These are phyloP conservation scores for Eleginops maclovinus DNA, from an alignment of 2,113 vertebrate genomes.

Conservation along the genomic window DNA sequence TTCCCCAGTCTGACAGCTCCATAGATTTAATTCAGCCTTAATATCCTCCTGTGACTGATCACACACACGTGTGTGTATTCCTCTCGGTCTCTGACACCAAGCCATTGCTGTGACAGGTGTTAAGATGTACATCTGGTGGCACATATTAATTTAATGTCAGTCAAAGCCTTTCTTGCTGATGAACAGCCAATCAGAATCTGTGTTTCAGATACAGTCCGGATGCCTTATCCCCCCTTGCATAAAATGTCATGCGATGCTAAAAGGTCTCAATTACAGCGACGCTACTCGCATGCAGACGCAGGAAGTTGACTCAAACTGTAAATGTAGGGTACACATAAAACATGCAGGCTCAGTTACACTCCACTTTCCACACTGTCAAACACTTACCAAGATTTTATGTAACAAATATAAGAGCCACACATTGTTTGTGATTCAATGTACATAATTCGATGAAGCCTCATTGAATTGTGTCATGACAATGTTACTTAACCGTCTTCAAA, in stretches of 20 bases:
- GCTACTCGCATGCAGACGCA: conserved; percentile 2
- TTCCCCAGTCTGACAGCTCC: conserved; percentile 48
- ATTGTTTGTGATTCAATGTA: background rate
- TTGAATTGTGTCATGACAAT: background rate
- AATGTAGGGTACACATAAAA: background rate
- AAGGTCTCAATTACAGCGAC: conserved; percentile 56
- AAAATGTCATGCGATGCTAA: conserved; percentile 44
- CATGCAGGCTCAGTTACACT: background rate
- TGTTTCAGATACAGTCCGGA: background rate
- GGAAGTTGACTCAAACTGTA: background rate
- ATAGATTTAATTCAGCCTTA: conserved; percentile 41
- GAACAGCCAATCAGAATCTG: conserved; percentile 35
- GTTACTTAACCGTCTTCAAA: background rate
- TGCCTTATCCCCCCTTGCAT: conserved; percentile 32
- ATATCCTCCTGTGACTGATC: conserved; percentile 40
- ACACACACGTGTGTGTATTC: conserved; percentile 9
- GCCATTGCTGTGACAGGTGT: conserved; percentile 40
- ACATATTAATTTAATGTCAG: conserved; percentile 35
- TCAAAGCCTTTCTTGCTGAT: background rate
- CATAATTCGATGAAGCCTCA: background rate
- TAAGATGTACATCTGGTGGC: conserved; percentile 52
- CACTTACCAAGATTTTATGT: background rate
- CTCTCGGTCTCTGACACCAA: background rate
- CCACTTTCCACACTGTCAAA: background rate
- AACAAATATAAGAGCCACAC: background rate